Percentiles rank a stretch among this genome's conserved stretches.
Conservation (phyloP, 2,888 invertebrate species). For the Argyresthia albistria region DNA sequence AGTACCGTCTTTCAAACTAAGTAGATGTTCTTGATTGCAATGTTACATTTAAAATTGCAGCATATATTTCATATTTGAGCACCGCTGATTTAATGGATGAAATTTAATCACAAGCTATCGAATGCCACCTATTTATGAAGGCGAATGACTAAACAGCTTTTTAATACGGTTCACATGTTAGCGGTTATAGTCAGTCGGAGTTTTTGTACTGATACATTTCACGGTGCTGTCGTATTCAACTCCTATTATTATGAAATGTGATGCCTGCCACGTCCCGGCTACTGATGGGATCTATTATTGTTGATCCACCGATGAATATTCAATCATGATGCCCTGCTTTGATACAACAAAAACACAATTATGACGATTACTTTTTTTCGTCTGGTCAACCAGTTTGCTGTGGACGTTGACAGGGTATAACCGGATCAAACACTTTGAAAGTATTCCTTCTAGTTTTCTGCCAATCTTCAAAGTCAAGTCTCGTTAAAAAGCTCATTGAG, state of each 20-base stretch:
- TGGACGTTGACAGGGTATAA: no score
- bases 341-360: constrained; percentile 26
- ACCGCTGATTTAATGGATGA: constrained; percentile 44
- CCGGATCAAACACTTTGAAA: no score
- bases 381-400: background rate
- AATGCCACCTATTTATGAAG: constrained; percentile 71
- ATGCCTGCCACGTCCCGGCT: constrained; percentile 56
- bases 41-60: no score
- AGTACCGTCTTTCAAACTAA: no score
- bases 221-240: constrained; percentile 66
- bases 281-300: constrained; percentile 68
- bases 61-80: background rate
- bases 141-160: constrained; percentile 69
- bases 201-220: constrained; percentile 70
- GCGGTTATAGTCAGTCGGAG: constrained; percentile 70
- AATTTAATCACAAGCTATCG: constrained; percentile 72
- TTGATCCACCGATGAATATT: constrained; percentile 70
- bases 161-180: constrained; percentile 73
- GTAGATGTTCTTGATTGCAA: no score
- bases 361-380: background rate
- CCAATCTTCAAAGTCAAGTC: no score
- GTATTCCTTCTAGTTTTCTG: no score
- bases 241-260: constrained; percentile 67
- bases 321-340: constrained; percentile 49
- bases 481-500: no score